A percentile compares a stretch with the other conserved stretches of the same genome.
These are phyloP conservation scores for Phrynocephalus guinanensis DNA, from an alignment of 2,797 vertebrate species.

Conservation along the genomic window DNA sequence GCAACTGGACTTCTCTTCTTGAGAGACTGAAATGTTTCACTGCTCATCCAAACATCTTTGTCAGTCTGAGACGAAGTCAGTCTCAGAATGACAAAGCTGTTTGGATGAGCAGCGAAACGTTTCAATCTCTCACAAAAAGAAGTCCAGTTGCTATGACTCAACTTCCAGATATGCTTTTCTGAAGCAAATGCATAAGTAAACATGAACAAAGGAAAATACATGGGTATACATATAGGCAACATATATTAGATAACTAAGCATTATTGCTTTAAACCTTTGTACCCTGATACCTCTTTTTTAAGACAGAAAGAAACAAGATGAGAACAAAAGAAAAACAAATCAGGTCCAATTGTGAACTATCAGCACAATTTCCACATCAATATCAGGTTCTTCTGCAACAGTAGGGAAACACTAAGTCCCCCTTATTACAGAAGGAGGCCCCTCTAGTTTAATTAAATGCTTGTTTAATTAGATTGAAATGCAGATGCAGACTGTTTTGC, in stretches of 20 bases:
- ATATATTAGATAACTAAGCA: not conserved
- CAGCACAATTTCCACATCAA: not conserved
- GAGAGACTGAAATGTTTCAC: no score
- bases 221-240: not conserved
- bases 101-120: no score
- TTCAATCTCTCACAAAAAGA: no score
- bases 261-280: not conserved
- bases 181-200: not conserved
- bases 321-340: not conserved
- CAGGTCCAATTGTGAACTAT: not conserved
- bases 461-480: not conserved
- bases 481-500: not conserved
- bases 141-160: no score
- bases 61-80: no score
- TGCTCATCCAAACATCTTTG: no score
- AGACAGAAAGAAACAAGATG: not conserved
- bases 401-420: no score
- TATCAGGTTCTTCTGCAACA: not conserved
- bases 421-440: not conserved
- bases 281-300: not conserved
- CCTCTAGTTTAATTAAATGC: not conserved
- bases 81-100: no score
- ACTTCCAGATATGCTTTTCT: not conserved
- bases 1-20: no score
- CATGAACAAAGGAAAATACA: not conserved